Conservation (phyloP, 2,113 vertebrate genomes). For the Propithecus coquereli region DNA sequence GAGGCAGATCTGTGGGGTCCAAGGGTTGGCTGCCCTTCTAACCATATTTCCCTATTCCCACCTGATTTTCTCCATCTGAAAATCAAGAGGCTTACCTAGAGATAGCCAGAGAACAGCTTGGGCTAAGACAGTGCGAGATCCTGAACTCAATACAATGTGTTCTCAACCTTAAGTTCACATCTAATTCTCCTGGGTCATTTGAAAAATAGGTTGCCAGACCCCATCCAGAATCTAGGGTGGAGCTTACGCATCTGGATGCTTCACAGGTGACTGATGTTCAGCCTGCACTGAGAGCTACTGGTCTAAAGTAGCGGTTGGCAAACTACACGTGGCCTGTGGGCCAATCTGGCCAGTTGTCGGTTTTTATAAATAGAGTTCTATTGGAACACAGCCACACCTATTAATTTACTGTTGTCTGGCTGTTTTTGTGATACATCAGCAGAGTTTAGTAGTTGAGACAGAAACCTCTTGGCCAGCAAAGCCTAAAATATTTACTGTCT, state of each 20-base stretch:
- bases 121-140: background rate
- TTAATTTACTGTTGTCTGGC: background rate
- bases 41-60: background rate
- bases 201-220: background rate
- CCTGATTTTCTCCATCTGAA: background rate
- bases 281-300: background rate
- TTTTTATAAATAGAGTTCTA: background rate
- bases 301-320: background rate
- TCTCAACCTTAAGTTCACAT: background rate
- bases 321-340: background rate
- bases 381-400: background rate
- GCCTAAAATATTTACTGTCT: background rate
- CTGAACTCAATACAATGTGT: background rate
- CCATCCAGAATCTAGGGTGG: background rate
- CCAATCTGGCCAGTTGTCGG: background rate
- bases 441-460: background rate
- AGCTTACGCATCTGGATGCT: background rate
- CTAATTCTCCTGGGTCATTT: background rate
- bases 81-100: background rate
- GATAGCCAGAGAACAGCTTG: background rate
- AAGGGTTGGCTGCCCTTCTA: background rate
- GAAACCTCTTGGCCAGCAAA: background rate
- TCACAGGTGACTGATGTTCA: background rate
- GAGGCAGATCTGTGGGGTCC: background rate
- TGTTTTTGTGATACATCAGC: background rate